A percentile compares a stretch with the other conserved stretches of the same genome.
phyloP scores from a whole-genome alignment of 2,888 invertebrate species.

The Acanthacorydalis orientalis region DNA sequence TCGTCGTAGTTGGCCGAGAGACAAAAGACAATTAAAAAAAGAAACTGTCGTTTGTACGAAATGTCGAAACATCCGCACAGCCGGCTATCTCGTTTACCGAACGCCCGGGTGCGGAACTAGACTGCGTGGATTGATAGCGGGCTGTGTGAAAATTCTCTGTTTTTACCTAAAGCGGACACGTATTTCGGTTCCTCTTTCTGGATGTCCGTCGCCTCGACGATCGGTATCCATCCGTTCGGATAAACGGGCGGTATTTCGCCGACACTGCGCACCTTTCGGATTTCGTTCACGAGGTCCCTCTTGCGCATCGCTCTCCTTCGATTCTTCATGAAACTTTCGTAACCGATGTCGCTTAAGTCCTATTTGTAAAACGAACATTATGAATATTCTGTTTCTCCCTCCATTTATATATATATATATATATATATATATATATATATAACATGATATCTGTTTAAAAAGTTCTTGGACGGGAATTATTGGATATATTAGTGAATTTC shows the following conservation, averaged over 20 bases:
- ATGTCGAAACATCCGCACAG: too few species aligned
- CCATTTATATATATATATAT: not conserved
- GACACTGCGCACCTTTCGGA: conserved; percentile 34
- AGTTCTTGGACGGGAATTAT: too few species aligned
- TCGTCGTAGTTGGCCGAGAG: too few species aligned
- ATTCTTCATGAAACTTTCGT: conserved; percentile 22
- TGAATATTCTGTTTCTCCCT: not conserved
- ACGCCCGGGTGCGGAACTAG: too few species aligned
- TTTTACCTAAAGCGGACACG: conserved; percentile 46
- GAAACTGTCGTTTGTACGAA: too few species aligned
- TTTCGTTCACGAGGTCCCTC: conserved; percentile 24
- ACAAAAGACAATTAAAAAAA: too few species aligned
- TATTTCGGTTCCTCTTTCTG: conserved; percentile 35
- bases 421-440: not conserved
- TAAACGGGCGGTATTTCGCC: conserved; percentile 66
- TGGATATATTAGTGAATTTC: too few species aligned
- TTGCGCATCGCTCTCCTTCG: conserved; percentile 16
- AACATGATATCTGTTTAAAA: too few species aligned
- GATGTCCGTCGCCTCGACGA: conserved; percentile 51
- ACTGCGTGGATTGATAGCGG: too few species aligned
- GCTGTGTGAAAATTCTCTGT: too few species aligned
- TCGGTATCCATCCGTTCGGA: conserved; percentile 80
- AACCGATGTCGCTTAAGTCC: conserved; percentile 34
- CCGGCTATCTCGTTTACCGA: too few species aligned
- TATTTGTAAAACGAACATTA: conserved; percentile 11